Conservation (phyloP, 2,888 invertebrate genomes). For the Halictus ligatus region DNA sequence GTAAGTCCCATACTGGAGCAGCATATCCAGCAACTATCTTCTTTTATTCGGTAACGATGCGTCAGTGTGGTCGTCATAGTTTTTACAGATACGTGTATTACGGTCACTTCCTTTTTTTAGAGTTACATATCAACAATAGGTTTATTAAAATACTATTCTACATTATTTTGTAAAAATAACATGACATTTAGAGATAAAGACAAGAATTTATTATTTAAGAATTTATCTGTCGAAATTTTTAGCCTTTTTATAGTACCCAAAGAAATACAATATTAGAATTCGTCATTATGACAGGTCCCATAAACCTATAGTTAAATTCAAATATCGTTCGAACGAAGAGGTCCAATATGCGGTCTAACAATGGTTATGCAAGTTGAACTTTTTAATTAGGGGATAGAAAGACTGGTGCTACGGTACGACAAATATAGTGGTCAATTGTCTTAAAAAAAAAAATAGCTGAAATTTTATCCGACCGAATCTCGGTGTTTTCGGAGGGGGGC, state of each 20-base stretch:
- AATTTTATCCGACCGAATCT: not conserved
- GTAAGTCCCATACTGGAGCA: not conserved
- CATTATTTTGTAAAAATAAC: too few species aligned
- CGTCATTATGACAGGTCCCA: too few species aligned
- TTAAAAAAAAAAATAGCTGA: not conserved
- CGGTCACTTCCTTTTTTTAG: not conserved
- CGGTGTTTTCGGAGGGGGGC: too few species aligned
- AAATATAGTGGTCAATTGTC: not conserved
- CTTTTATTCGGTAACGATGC: not conserved
- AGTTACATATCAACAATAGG: not conserved
- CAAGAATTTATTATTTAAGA: too few species aligned
- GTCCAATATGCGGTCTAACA: not conserved
- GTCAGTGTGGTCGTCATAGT: not conserved
- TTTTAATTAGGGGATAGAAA: not conserved
- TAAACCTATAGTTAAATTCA: not conserved
- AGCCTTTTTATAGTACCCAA: too few species aligned
- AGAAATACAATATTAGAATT: too few species aligned
- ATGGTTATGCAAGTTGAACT: not conserved
- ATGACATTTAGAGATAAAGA: too few species aligned
- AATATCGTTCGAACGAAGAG: not conserved
- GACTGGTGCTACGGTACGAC: not conserved
- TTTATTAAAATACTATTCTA: too few species aligned
- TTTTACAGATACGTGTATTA: too few species aligned
- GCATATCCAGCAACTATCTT: not conserved
- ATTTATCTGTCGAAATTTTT: too few species aligned